A percentile compares a stretch with the other conserved stretches of the same genome.
These are phyloP conservation scores for Phengaris alcon DNA, from an alignment of 2,888 invertebrate species.

Conservation along the genomic window DNA sequence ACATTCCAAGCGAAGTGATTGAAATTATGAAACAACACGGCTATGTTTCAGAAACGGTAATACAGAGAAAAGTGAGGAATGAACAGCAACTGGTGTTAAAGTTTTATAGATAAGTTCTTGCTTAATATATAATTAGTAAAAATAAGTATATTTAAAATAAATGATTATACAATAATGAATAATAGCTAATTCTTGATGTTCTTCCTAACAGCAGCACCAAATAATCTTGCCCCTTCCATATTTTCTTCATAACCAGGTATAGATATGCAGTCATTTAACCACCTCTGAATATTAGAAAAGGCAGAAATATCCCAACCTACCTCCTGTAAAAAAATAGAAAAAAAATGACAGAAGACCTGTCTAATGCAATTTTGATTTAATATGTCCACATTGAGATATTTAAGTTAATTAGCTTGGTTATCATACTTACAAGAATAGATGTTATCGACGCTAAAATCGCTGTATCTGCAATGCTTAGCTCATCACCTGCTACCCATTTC, in stretches of 20 bases:
- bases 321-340: slow-evolving; percentile 62
- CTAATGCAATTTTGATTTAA: too few species aligned
- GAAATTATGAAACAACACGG: slow-evolving; percentile 77
- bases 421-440: slow-evolving; percentile 72
- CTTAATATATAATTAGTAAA: slow-evolving; percentile 35
- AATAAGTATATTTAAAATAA: slow-evolving; percentile 32
- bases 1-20: slow-evolving; percentile 87
- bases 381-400: too few species aligned
- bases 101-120: slow-evolving; percentile 50
- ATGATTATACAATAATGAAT: slow-evolving; percentile 33
- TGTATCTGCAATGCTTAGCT: slow-evolving; percentile 82
- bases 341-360: background rate
- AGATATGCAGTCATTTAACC: slow-evolving; percentile 78
- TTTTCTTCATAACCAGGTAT: slow-evolving; percentile 81
- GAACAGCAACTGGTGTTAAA: slow-evolving; percentile 92
- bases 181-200: slow-evolving; percentile 55
- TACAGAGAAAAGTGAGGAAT: slow-evolving; percentile 88
- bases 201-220: slow-evolving; percentile 78
- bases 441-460: slow-evolving; percentile 78
- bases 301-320: slow-evolving; percentile 78
- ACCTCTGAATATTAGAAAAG: slow-evolving; percentile 79
- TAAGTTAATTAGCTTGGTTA: background rate
- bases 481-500: slow-evolving; percentile 81
- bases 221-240: slow-evolving; percentile 77
- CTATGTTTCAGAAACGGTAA: slow-evolving; percentile 81